phyloP scores from a whole-genome alignment of 2,797 vertebrate genomes.

The Alosa sapidissima region DNA sequence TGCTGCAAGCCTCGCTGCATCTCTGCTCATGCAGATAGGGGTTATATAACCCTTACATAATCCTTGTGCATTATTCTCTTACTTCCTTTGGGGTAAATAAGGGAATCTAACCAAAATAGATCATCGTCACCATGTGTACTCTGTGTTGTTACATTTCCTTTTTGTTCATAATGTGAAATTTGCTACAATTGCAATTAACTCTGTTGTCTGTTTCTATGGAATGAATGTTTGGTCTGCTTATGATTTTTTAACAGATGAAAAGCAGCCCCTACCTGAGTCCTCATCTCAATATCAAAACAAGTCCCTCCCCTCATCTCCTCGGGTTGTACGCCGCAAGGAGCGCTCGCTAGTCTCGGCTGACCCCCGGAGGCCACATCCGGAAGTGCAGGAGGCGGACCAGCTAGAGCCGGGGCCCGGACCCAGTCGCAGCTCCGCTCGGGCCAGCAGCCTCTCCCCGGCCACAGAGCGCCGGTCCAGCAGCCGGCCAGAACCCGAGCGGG shows the following conservation, averaged over 20 bases:
- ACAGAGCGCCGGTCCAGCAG: constrained; percentile 57
- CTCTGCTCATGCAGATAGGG: constrained; percentile 31
- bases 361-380: constrained; percentile 66
- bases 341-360: constrained; percentile 61
- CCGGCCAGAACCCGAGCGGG: constrained; percentile 65
- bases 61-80: constrained; percentile 18
- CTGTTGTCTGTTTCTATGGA: not conserved
- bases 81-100: constrained; percentile 31
- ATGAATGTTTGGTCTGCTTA: not conserved
- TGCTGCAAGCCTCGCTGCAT: constrained; percentile 8
- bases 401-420: constrained; percentile 49
- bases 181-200: not conserved
- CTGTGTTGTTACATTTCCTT: not conserved
- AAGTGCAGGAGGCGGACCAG: constrained; percentile 61
- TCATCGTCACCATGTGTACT: not conserved
- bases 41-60: constrained; percentile 48
- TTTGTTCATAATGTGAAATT: not conserved
- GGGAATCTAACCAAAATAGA: constrained; percentile 18
- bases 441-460: constrained; percentile 65
- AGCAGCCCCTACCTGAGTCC: constrained; percentile 55
- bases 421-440: constrained; percentile 61
- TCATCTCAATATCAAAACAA: constrained; percentile 49
- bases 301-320: constrained; percentile 67
- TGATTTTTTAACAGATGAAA: constrained; percentile 62
- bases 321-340: constrained; percentile 88